Percentiles rank a stretch among this genome's conserved stretches.
These are phyloP conservation scores for Ramphastos sulfuratus DNA, from an alignment of 2,113 vertebrate species.

Conservation along the genomic window DNA sequence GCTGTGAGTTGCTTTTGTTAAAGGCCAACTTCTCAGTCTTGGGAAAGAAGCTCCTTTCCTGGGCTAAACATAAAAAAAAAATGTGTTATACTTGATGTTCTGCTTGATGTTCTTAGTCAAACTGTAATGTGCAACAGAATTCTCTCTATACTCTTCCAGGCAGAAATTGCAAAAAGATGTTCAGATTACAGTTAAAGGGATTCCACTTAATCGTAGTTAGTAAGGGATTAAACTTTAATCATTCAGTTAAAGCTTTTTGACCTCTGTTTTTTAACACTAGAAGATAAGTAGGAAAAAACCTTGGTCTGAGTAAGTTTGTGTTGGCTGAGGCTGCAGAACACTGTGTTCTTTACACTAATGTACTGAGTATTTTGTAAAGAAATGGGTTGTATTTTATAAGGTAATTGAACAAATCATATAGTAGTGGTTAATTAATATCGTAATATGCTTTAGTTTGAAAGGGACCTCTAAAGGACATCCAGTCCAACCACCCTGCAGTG, in stretches of 20 bases:
- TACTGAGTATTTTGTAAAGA: background rate
- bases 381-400: background rate
- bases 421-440: background rate
- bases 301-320: background rate
- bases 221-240: background rate
- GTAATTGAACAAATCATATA: background rate
- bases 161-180: constrained; percentile 23
- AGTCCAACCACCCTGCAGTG: too few species aligned
- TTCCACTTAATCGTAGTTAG: background rate
- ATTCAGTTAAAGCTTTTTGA: background rate
- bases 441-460: too few species aligned
- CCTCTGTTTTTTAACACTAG: background rate
- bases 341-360: background rate
- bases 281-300: background rate
- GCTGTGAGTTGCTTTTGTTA: constrained; percentile 53
- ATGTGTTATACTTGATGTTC: constrained; percentile 32
- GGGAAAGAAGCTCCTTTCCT: constrained; percentile 43
- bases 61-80: constrained; percentile 44
- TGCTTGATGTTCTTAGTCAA: constrained; percentile 18
- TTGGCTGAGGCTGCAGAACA: background rate
- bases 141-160: background rate
- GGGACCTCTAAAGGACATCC: too few species aligned
- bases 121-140: background rate
- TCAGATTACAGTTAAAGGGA: constrained; percentile 23
- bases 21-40: constrained; percentile 55